phyloP scores from a whole-genome alignment of 2,113 vertebrate species.

The Ivindomyrus marchei region DNA sequence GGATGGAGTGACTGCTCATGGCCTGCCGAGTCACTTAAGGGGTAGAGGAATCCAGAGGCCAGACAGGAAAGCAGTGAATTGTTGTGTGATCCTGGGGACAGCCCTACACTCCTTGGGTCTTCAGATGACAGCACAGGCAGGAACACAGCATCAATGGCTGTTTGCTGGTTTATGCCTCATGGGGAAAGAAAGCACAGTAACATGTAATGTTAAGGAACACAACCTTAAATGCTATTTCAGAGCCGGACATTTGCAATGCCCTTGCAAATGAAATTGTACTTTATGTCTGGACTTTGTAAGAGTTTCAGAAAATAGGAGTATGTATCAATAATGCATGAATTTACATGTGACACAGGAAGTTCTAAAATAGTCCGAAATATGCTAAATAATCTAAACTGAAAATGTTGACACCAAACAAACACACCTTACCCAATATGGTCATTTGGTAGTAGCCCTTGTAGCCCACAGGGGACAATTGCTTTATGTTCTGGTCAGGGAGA shows the following conservation, averaged over 20 bases:
- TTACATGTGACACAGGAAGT: background rate
- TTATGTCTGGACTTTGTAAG: background rate
- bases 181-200: slow-evolving; percentile 5
- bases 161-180: slow-evolving; percentile 75
- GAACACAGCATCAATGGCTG: slow-evolving; percentile 71
- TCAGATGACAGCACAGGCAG: slow-evolving; percentile 58
- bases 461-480: slow-evolving; percentile 41
- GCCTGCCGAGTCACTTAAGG: slow-evolving; percentile 28
- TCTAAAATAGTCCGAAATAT: background rate
- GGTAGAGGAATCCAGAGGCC: slow-evolving; percentile 49
- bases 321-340: background rate
- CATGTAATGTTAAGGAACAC: background rate
- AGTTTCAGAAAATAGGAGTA: background rate
- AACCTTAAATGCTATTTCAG: background rate
- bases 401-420: background rate
- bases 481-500: slow-evolving; percentile 21
- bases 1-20: slow-evolving; percentile 19
- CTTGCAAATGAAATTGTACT: background rate
- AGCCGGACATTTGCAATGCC: background rate
- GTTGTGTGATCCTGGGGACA: slow-evolving; percentile 46
- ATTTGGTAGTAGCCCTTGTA: slow-evolving; percentile 69
- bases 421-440: slow-evolving; percentile 72
- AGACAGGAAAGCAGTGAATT: slow-evolving; percentile 58
- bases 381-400: background rate
- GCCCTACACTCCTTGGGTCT: slow-evolving; percentile 55